phyloP scores from a whole-genome alignment of 92 coral and sea anemone genomes.

The Pocillopora grandis region DNA sequence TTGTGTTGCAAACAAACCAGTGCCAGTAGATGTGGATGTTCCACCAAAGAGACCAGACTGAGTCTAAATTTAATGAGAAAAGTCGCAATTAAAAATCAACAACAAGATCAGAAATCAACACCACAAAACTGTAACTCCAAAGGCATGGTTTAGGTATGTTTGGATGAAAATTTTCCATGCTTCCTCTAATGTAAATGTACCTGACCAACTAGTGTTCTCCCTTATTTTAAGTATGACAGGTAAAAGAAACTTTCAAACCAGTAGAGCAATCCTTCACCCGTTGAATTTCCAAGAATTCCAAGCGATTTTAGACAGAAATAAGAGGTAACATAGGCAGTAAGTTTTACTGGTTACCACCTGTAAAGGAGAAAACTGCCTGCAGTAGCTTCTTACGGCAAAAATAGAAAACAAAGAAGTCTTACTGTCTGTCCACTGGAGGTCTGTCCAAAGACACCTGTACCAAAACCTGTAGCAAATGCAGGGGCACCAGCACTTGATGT shows the following conservation, averaged over 20 bases:
- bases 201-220: too few species aligned
- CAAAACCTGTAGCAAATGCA: slow-evolving; percentile 73
- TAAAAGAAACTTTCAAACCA: too few species aligned
- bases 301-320: too few species aligned
- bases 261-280: too few species aligned
- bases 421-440: slow-evolving; percentile 80
- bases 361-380: too few species aligned
- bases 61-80: background rate
- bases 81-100: background rate
- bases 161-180: too few species aligned
- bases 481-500: slow-evolving; percentile 63
- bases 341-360: too few species aligned
- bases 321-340: too few species aligned
- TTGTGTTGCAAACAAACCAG: slow-evolving; percentile 80
- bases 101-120: slow-evolving; percentile 18
- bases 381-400: background rate
- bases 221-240: too few species aligned
- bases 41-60: slow-evolving; percentile 83
- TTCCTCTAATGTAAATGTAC: too few species aligned
- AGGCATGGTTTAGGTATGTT: background rate
- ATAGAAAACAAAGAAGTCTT: slow-evolving; percentile 12
- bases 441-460: slow-evolving; percentile 88
- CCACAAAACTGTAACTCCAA: background rate
- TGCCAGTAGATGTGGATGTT: slow-evolving; percentile 67
- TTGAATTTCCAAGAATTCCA: too few species aligned